Base-by-base conservation (phyloP, 1,140 invertebrate species). In the Drosophila asahinai region DNA sequence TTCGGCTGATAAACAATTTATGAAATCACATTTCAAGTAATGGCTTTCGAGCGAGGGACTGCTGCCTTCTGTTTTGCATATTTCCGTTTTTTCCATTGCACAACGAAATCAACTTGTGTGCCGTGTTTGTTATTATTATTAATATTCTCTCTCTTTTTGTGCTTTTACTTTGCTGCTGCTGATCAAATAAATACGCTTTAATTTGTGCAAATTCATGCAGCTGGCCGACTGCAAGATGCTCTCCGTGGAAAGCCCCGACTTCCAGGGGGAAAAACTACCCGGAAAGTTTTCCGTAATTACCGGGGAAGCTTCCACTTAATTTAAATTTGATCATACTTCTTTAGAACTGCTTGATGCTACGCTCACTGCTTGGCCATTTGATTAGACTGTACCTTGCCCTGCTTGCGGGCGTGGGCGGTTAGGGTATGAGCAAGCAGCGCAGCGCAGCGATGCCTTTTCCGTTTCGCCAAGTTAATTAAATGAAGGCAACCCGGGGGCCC, bases 31-130 rank as follows among this genome's bases (percentile, higher is more conserved):
- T 72, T 60, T 73, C 52, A 19, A 48, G 71, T 77, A 84, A 84
- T 84, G 64, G 40, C 47, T 80, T 60, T 63, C n/a, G 17, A 17
- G 40, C 19, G 14, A 11, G 33, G 49, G 15, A n/a, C 15, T n/a
- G 15, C 54, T 42, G 40, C 27, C 59, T 73, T 60, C 49, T 73
- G 45, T 38, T 62, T 61, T 52, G 70, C 81, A 75, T 83, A 83
- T 77, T 84, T 86, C 66, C 77, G 51, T 68, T 84, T 72, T 64
- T 76, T 75, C 43, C 47, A 65, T 74, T 78, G 73, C 60, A 77
- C 78, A 81, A 76, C 72, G 38, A 47, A 60, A 36, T 61, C 40
- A 14, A 38, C 47, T 51, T 65, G 9, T 22, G 55, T 43, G 54
- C 51, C 52, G 54, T 76, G 76, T 62, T 62, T 64, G 58, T 38